These are phyloP conservation scores for Physeter macrocephalus DNA, from an alignment of 2,113 vertebrate species.

Conservation along the genomic window DNA sequence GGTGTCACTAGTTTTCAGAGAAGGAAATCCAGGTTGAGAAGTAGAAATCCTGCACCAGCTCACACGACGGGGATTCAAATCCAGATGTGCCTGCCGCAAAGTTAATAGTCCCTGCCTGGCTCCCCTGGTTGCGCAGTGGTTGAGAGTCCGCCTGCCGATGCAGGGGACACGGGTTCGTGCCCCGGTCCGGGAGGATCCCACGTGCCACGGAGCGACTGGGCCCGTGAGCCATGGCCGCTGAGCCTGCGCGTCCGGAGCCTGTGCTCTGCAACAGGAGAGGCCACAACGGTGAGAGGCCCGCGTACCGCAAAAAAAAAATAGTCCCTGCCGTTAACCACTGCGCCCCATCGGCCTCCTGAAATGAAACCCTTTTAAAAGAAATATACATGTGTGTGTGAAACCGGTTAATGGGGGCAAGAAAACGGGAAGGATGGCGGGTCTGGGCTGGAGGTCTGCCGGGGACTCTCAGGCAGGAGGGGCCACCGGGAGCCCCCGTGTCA, in stretches of 20 bases:
- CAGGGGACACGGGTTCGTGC: too few relatives aligned
- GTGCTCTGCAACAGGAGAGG: too few relatives aligned
- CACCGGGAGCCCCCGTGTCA: rapidly evolving
- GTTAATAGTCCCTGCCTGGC: neutral
- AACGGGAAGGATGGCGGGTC: neutral
- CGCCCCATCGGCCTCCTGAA: neutral
- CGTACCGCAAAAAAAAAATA: too few relatives aligned
- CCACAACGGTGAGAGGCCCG: too few relatives aligned
- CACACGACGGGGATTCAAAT: neutral
- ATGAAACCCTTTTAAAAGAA: neutral
- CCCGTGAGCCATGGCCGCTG: too few relatives aligned
- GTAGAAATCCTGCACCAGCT: neutral
- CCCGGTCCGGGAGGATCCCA: too few relatives aligned
- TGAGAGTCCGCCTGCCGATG: too few relatives aligned
- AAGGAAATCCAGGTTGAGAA: neutral
- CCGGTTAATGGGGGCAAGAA: neutral
- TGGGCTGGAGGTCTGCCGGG: neutral
- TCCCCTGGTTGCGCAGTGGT: too few relatives aligned
- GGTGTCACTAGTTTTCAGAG: neutral
- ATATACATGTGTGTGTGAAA: too few relatives aligned
- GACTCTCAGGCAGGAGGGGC: neutral
- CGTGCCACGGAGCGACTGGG: too few relatives aligned
- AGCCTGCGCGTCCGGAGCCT: too few relatives aligned
- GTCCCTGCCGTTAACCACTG: neutral
- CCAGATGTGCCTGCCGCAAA: neutral